phyloP scores from a whole-genome alignment of 92 coral and sea anemone genomes.

The Paragorgia papillata region DNA sequence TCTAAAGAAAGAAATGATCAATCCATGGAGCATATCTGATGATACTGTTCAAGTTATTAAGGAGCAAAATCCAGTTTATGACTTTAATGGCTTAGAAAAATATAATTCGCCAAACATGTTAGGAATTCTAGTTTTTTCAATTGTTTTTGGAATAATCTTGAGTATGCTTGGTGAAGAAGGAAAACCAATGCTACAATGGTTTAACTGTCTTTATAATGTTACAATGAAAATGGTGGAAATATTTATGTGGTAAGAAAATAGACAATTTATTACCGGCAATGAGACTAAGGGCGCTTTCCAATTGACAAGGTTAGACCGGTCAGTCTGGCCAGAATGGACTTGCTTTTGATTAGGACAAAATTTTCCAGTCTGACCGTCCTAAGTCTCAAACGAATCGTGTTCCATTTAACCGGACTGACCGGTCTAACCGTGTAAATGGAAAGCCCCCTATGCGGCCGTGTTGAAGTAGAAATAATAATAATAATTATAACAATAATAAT shows the following conservation, averaged over 20 bases:
- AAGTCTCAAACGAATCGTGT: too few relatives aligned
- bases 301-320: too few relatives aligned
- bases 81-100: slow-evolving; percentile 59
- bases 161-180: slow-evolving; percentile 79
- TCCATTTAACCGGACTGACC: too few relatives aligned
- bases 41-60: background rate
- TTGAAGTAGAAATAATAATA: too few relatives aligned
- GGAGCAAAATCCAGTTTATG: slow-evolving; percentile 43
- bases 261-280: too few relatives aligned
- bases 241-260: slow-evolving; percentile 88
- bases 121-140: slow-evolving; percentile 75
- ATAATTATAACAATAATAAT: too few relatives aligned
- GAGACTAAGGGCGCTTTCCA: too few relatives aligned
- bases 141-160: slow-evolving; percentile 79
- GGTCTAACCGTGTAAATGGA: too few relatives aligned
- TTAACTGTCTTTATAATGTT: slow-evolving; percentile 72
- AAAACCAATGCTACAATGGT: slow-evolving; percentile 63
- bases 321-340: too few relatives aligned
- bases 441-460: too few relatives aligned
- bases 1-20: background rate
- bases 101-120: slow-evolving; percentile 65
- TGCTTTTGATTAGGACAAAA: too few relatives aligned
- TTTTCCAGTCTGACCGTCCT: too few relatives aligned
- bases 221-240: slow-evolving; percentile 78
- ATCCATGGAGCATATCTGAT: slow-evolving; percentile 33